Conservation (phyloP, 2,888 invertebrate species). For the Boloria selene region DNA sequence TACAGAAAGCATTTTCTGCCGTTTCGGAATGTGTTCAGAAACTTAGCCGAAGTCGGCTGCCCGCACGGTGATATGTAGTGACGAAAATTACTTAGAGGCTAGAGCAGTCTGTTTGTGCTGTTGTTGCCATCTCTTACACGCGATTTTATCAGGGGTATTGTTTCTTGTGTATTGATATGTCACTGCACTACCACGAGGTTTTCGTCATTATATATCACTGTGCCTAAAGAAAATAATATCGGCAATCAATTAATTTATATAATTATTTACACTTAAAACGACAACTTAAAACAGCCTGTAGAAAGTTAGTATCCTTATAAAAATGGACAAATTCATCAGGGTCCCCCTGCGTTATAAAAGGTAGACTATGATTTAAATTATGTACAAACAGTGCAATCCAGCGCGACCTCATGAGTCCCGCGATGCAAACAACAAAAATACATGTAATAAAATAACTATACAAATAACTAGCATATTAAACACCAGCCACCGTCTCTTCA, state of each 20-base stretch:
- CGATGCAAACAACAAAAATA: constrained; percentile 6
- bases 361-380: constrained; percentile 10
- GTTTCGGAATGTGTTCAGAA: constrained; percentile 45
- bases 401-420: neutral
- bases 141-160: no score
- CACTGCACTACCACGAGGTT: neutral
- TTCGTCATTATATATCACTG: constrained; percentile 13
- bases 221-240: neutral
- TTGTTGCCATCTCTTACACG: neutral
- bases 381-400: constrained; percentile 12
- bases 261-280: neutral
- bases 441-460: constrained; percentile 12
- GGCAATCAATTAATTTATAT: constrained; percentile 5
- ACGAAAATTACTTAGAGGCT: constrained; percentile 6
- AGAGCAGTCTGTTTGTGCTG: neutral
- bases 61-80: constrained; percentile 8
- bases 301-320: neutral
- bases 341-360: neutral
- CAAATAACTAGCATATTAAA: constrained; percentile 6
- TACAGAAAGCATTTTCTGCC: constrained; percentile 13
- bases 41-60: constrained; percentile 2
- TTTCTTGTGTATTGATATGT: no score
- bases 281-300: neutral
- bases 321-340: constrained; percentile 5
- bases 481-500: neutral